Evolutionary conservation across 2,888 invertebrate species (phyloP).

Genomic region (Latrodectus hesperus): DNA sequence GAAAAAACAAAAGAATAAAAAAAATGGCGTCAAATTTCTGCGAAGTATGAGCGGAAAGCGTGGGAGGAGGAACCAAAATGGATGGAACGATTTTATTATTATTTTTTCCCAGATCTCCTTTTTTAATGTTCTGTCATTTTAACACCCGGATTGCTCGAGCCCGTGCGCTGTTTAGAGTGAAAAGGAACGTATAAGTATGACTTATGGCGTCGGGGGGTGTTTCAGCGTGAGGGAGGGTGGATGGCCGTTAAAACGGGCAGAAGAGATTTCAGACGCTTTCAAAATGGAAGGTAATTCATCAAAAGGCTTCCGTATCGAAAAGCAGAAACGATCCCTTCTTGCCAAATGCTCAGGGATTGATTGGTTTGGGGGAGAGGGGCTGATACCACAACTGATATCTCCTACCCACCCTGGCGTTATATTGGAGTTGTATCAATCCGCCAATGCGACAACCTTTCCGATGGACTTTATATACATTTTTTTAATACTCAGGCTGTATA

Average conservation of each 20-base stretch:
- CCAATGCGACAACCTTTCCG: slow-evolving; percentile 37
- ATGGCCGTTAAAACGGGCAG: slow-evolving; percentile 51
- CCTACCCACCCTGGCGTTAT: slow-evolving; percentile 45
- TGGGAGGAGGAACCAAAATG: not conserved
- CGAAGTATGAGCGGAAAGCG: not conserved
- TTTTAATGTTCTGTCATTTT: slow-evolving; percentile 66
- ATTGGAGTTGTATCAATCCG: slow-evolving; percentile 67
- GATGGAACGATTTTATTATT: slow-evolving; percentile 20
- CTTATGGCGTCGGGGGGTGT: slow-evolving; percentile 35
- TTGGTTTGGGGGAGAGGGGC: slow-evolving; percentile 30
- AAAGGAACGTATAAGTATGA: slow-evolving; percentile 47
- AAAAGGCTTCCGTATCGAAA: slow-evolving; percentile 54
- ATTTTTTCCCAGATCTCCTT: slow-evolving; percentile 19
- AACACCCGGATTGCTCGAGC: slow-evolving; percentile 51
- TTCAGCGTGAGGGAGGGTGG: not conserved
- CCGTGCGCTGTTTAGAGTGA: not conserved
- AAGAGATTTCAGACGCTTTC: slow-evolving; percentile 65
- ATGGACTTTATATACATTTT: slow-evolving; percentile 49
- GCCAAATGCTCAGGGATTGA: not conserved
- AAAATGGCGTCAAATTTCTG: slow-evolving; percentile 30
- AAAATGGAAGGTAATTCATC: slow-evolving; percentile 68
- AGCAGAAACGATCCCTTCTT: slow-evolving; percentile 37
- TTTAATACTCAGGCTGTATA: slow-evolving; percentile 7
- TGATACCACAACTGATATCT: slow-evolving; percentile 56
- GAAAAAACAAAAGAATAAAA: slow-evolving; percentile 36